Percentiles rank a stretch among this genome's conserved stretches.
phyloP scores from a whole-genome alignment of 2,797 vertebrate species.

The Antennarius maculatus region DNA sequence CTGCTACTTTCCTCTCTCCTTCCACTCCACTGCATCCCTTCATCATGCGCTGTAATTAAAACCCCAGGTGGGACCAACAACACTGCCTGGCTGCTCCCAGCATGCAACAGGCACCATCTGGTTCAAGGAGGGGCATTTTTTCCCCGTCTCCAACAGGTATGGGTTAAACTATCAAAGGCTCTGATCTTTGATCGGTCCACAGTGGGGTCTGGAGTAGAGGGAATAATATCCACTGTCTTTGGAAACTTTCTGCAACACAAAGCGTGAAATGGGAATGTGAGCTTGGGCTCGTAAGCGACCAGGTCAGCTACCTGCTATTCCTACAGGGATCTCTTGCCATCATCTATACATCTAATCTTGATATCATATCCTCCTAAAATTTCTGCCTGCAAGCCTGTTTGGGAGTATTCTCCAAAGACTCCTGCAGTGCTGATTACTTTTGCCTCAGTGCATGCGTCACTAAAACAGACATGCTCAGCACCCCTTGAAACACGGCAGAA shows the following conservation, averaged over 20 bases:
- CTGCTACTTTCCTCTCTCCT: conserved; percentile 66
- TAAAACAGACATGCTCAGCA: conserved; percentile 66
- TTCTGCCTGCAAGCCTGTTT: conserved; percentile 53
- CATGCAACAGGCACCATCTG: conserved; percentile 84
- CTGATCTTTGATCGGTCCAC: conserved; percentile 79
- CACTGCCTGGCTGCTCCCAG: conserved; percentile 78
- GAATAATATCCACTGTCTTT: conserved; percentile 73
- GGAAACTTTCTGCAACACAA: conserved; percentile 79
- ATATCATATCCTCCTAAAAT: conserved; percentile 56
- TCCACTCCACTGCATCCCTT: conserved; percentile 69
- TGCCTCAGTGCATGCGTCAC: conserved; percentile 51
- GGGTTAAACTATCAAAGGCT: conserved; percentile 84
- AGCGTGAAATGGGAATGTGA: conserved; percentile 77
- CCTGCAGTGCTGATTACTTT: conserved; percentile 66
- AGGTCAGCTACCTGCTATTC: conserved; percentile 58
- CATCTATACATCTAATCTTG: conserved; percentile 42
- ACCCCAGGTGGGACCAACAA: conserved; percentile 81
- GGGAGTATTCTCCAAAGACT: conserved; percentile 59
- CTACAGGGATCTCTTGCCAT: conserved; percentile 39
- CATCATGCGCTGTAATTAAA: conserved; percentile 84
- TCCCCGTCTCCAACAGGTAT: conserved; percentile 66
- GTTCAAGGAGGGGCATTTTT: conserved; percentile 74
- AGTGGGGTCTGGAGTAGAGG: conserved; percentile 60
- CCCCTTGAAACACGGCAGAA: conserved; percentile 67
- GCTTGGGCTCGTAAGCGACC: conserved; percentile 53